phyloP scores from a whole-genome alignment of 2,113 vertebrate species.

The Manacus vitellinus region DNA sequence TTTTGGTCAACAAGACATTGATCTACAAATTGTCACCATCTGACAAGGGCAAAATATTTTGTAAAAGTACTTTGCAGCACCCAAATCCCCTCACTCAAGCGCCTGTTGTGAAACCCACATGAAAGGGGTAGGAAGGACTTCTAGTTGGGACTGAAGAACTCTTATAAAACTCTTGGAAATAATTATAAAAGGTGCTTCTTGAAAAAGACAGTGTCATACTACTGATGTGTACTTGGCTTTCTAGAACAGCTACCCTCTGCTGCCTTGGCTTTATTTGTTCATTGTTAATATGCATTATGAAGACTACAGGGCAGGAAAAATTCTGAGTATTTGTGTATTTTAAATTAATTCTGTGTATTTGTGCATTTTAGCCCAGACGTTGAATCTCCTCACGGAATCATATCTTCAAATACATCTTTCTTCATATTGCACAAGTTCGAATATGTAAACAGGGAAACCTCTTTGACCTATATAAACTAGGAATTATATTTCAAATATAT shows the following conservation, averaged over 20 bases:
- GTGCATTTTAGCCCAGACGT: neutral
- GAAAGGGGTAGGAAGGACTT: neutral
- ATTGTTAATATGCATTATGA: neutral
- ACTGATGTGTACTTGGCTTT: neutral
- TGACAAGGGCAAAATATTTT: neutral
- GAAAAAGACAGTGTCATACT: neutral
- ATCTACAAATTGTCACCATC: neutral
- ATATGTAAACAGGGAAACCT: constrained; percentile 17
- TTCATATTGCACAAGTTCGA: neutral
- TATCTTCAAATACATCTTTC: neutral
- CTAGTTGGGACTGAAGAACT: neutral
- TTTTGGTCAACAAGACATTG: neutral
- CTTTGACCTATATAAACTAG: neutral
- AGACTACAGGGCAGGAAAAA: neutral
- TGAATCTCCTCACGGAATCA: neutral
- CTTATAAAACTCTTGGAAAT: neutral
- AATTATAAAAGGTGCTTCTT: neutral
- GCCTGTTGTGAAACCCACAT: neutral
- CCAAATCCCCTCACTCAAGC: neutral
- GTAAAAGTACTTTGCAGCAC: neutral
- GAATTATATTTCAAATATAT: constrained; percentile 34
- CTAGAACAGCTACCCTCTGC: neutral
- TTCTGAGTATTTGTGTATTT: neutral
- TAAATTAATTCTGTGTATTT: neutral
- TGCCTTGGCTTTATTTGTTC: neutral